Evolutionary conservation across 2,113 vertebrate species (phyloP), one percentile per base, ranked within the genome.

Genomic region (Fulica atra): DNA sequence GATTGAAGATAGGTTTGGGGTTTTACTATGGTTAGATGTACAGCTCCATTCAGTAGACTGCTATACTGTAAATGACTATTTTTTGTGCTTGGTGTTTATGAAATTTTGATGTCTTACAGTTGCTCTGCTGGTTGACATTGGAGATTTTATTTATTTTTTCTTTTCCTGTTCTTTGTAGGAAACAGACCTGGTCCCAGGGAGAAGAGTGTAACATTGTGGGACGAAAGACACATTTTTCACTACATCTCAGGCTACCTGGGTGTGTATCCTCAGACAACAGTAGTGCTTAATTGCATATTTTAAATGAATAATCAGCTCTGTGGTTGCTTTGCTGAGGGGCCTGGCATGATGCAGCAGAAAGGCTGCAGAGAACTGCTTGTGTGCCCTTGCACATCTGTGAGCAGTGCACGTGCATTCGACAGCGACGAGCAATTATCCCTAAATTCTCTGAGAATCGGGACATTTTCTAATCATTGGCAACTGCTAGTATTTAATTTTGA

Each of bases 361-460:
- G 61, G 38, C 72, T 60, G 56, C 81, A 29, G 2, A 9, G 44
- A 81, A 64, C 46, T 51, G 9, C 51, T 26, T 44, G 48, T 26
- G 25, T 20, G 36, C 44, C 81, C 56, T 69, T 19, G 31, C 40
- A 26, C 19, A 19, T 17, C 74, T 23, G 13, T 19, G 63, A 92
- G 14, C 38, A 48, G 18, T 0, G 1, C 25, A 36, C 0, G 0
- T 25, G 26, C 23, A 7, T 48, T 69, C 15, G 4, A 50, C 1
- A 1, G 25, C n/a, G 59, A 10, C 0, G 0, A 59, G 48, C 33
- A 61, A 15, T 71, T 73, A 74, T 20, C 83, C 81, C 4, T 0
- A 19, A 44, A 18, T 54, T 61, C 57, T 74, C 76, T n/a, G 63
- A 15, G 48, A 86, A 36, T 12, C 42, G 16, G 74, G 31, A 9